Evolutionary conservation across 2,113 vertebrate species (phyloP).

Genomic region (Pseudorhombus dupliciocellatus): DNA sequence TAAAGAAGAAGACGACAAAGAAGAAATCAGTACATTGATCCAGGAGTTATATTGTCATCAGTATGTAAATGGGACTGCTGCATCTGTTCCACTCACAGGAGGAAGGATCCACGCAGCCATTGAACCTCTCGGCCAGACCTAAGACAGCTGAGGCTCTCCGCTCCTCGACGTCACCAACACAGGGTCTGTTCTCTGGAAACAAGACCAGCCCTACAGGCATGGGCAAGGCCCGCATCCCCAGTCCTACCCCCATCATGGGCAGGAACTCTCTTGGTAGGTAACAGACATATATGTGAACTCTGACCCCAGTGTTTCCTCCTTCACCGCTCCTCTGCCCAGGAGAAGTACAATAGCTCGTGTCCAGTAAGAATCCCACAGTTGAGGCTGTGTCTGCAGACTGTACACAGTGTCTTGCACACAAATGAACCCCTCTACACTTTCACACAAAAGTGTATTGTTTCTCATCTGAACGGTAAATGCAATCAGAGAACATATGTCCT

Average conservation of each 20-base stretch:
- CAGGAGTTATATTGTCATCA: too few species aligned
- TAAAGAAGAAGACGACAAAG: too few species aligned
- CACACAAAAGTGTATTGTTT: conserved; percentile 1
- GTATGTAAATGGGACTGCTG: not conserved
- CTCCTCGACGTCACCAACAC: conserved; percentile 88
- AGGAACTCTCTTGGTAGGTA: conserved; percentile 90
- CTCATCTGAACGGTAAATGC: conserved; percentile 24
- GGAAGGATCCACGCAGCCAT: conserved; percentile 92
- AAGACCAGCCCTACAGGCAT: conserved; percentile 87
- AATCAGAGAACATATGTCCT: conserved; percentile 11
- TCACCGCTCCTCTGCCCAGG: not conserved
- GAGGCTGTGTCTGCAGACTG: not conserved
- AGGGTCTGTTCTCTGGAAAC: conserved; percentile 86
- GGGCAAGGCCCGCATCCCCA: conserved; percentile 89
- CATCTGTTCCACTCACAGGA: conserved; percentile 59
- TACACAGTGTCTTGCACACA: not conserved
- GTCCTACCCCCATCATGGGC: conserved; percentile 84
- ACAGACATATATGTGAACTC: not conserved
- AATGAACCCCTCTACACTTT: not conserved
- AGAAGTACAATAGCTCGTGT: not conserved
- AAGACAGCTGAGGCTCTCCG: conserved; percentile 89
- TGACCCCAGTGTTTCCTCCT: conserved; percentile 8
- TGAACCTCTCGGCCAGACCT: conserved; percentile 93
- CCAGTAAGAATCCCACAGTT: not conserved
- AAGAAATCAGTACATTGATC: too few species aligned